Conservation (phyloP, 1,140 invertebrate genomes). For the Lepeophtheirus salmonis region DNA sequence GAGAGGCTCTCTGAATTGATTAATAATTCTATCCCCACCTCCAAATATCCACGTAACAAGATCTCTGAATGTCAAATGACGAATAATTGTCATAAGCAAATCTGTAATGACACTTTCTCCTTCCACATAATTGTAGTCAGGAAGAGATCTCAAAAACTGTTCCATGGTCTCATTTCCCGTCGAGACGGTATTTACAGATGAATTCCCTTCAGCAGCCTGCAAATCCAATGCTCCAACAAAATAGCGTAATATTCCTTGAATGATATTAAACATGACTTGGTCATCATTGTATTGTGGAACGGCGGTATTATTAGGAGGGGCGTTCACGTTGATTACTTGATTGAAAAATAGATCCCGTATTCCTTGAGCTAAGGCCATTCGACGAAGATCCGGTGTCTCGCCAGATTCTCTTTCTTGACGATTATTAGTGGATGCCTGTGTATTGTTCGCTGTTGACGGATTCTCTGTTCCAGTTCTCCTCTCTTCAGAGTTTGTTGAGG, state of each 20-base stretch:
- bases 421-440: background rate
- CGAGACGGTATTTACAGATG: background rate
- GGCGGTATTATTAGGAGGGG: background rate
- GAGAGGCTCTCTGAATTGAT: background rate
- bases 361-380: background rate
- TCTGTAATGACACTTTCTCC: slow-evolving; percentile 31
- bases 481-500: too few species aligned
- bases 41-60: background rate
- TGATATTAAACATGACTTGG: background rate
- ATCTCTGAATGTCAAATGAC: slow-evolving; percentile 2
- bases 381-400: background rate
- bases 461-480: too few species aligned
- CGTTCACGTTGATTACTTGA: background rate
- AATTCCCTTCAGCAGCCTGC: slow-evolving; percentile 18
- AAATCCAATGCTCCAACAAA: slow-evolving; percentile 20
- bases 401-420: background rate
- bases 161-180: slow-evolving; percentile 26
- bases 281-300: background rate
- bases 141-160: slow-evolving; percentile 29
- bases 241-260: slow-evolving; percentile 14
- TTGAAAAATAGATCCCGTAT: background rate
- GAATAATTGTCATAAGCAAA: slow-evolving; percentile 27
- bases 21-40: background rate
- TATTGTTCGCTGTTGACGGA: background rate
- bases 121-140: slow-evolving; percentile 26